phyloP scores from a whole-genome alignment of 2,888 invertebrate genomes.

The Digitonthophagus gazella region DNA sequence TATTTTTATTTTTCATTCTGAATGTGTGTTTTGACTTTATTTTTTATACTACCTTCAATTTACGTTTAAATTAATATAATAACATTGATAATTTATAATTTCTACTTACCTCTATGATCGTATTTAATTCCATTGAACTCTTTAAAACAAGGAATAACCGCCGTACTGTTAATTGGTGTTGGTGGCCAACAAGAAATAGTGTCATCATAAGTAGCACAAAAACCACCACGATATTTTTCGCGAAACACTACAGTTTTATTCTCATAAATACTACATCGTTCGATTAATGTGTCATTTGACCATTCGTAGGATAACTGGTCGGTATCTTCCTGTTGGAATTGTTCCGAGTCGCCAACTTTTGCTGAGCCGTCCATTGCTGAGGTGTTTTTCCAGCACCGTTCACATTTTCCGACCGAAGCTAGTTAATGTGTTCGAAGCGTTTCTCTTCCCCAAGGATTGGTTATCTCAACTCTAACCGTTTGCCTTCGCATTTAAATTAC shows the following conservation, averaged over 20 bases:
- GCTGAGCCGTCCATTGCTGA: neutral
- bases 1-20: neutral
- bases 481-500: neutral
- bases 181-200: conserved; percentile 82
- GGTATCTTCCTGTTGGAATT: conserved; percentile 20
- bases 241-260: conserved; percentile 35
- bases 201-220: conserved; percentile 72
- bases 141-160: conserved; percentile 74
- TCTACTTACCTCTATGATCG: conserved; percentile 77
- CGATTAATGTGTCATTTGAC: neutral
- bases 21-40: too few species aligned
- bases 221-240: conserved; percentile 38
- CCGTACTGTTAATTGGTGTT: conserved; percentile 66
- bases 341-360: neutral
- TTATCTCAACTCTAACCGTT: neutral
- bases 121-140: conserved; percentile 76
- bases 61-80: too few species aligned
- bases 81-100: too few species aligned
- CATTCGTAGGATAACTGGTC: conserved; percentile 3
- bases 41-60: too few species aligned
- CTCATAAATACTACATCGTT: conserved; percentile 27
- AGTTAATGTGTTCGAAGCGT: neutral
- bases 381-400: neutral
- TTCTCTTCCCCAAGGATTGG: neutral
- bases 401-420: neutral